phyloP scores from a whole-genome alignment of 1,140 invertebrate species.

The Muscidifurax raptorellus region DNA sequence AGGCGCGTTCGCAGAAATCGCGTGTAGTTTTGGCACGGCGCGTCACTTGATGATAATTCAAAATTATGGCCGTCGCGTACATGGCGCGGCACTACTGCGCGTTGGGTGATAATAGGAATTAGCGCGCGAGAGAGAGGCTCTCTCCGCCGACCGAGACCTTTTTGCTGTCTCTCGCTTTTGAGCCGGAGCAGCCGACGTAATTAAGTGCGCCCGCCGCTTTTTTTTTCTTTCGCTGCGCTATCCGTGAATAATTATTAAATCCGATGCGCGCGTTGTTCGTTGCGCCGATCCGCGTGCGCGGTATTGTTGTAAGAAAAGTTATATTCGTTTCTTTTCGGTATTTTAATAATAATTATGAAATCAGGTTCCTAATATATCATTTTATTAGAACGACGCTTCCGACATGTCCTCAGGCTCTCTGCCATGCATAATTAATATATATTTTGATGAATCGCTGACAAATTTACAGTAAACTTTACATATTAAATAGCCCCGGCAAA shows the following conservation, averaged over 20 bases:
- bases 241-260: background rate
- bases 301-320: too few relatives aligned
- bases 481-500: background rate
- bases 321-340: too few relatives aligned
- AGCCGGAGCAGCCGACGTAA: background rate
- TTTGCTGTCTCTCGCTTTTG: background rate
- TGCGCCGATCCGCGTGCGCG: too few relatives aligned
- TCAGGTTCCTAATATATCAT: background rate
- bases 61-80: slow-evolving; percentile 31
- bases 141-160: background rate
- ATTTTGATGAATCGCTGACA: slow-evolving; percentile 1
- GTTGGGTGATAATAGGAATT: slow-evolving; percentile 28
- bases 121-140: background rate
- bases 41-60: slow-evolving; percentile 40
- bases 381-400: background rate
- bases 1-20: slow-evolving; percentile 16
- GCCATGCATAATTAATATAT: background rate
- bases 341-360: background rate
- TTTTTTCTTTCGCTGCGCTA: background rate
- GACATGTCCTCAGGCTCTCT: background rate
- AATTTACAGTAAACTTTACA: slow-evolving; percentile 2
- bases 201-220: background rate
- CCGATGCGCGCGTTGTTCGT: background rate
- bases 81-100: slow-evolving; percentile 2
- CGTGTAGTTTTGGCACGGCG: slow-evolving; percentile 38